phyloP scores from a whole-genome alignment of 2,797 vertebrate species.

The Sebastes oblongus region DNA sequence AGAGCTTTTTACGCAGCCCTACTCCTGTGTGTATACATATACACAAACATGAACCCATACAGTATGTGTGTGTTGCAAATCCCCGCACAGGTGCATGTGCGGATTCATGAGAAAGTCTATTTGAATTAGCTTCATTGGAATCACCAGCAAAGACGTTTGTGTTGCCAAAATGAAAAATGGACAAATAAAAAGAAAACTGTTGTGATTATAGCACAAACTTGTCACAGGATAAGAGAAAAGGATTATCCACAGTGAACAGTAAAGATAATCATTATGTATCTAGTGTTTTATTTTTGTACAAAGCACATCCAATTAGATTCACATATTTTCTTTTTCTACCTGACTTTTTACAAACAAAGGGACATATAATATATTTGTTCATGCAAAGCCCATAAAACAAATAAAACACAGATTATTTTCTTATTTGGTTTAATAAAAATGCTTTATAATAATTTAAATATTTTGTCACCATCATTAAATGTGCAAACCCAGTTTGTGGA shows the following conservation, averaged over 20 bases:
- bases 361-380: not conserved
- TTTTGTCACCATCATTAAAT: not conserved
- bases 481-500: not conserved
- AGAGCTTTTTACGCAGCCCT: not conserved
- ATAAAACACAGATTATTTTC: not conserved
- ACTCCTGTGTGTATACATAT: not conserved
- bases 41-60: not conserved
- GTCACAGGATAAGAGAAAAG: not conserved
- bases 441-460: not conserved
- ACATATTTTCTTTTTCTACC: not conserved
- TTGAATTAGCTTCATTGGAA: not conserved
- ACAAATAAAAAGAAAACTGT: not conserved
- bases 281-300: not conserved
- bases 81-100: not conserved
- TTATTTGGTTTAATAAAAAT: not conserved
- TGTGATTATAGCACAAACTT: not conserved
- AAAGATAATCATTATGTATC: not conserved
- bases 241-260: not conserved
- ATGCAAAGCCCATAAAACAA: not conserved
- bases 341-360: not conserved
- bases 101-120: not conserved
- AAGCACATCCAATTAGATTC: not conserved
- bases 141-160: not conserved
- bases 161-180: not conserved
- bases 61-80: not conserved